A percentile compares a stretch with the other conserved stretches of the same genome.
These are phyloP conservation scores for Fukomys damarensis DNA, from an alignment of 2,113 vertebrate species.

Conservation along the genomic window DNA sequence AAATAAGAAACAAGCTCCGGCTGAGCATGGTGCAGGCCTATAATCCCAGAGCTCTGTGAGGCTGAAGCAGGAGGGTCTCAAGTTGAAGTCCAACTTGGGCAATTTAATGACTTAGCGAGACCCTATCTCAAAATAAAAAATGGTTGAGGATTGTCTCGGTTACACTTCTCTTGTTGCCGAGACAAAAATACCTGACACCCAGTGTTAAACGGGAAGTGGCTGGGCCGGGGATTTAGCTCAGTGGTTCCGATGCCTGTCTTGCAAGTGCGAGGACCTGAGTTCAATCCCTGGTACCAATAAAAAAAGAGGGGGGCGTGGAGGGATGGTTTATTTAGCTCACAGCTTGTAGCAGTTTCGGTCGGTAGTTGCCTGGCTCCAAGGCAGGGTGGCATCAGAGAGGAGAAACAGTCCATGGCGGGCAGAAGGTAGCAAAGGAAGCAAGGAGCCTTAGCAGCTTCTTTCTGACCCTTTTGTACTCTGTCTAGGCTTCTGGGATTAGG, in stretches of 20 bases:
- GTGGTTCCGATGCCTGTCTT: too few relatives aligned
- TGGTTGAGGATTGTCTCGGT: not conserved
- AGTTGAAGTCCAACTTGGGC: not conserved
- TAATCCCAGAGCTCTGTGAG: not conserved
- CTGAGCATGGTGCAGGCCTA: not conserved
- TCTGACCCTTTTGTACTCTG: not conserved
- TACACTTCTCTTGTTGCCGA: not conserved
- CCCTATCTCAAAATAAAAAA: not conserved
- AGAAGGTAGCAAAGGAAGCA: not conserved
- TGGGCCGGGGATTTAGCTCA: too few relatives aligned
- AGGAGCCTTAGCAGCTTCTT: not conserved
- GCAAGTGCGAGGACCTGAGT: too few relatives aligned
- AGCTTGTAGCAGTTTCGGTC: not conserved
- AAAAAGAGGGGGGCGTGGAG: too few relatives aligned
- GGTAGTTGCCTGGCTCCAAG: not conserved
- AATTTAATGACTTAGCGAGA: not conserved
- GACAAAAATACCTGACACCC: not conserved
- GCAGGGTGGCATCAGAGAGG: not conserved
- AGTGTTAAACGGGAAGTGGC: too few relatives aligned
- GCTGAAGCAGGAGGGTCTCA: not conserved
- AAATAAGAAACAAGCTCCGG: slow-evolving; percentile 10
- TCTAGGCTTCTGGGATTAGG: not conserved
- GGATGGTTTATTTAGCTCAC: not conserved
- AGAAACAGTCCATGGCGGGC: not conserved
- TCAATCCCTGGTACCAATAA: too few relatives aligned